Conservation (phyloP, 2,797 vertebrate species). For the Allenopithecus nigroviridis region DNA sequence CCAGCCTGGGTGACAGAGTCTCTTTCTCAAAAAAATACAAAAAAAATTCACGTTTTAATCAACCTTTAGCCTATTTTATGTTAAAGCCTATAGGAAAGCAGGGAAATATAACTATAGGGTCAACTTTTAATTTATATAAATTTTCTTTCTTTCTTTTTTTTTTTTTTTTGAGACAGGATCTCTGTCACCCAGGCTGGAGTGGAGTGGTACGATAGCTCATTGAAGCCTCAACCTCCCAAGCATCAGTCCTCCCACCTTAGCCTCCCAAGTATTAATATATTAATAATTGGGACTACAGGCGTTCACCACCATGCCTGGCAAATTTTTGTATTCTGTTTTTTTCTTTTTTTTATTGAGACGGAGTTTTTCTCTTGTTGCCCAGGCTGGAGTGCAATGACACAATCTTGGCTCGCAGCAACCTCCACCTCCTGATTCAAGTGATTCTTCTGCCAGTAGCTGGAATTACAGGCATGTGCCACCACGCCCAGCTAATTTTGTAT, state of each 20-base stretch:
- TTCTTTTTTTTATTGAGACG: neutral
- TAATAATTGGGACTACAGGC: neutral
- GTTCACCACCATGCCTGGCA: neutral
- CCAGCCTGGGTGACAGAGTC: neutral
- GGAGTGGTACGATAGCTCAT: too few species aligned
- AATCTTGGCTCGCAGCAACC: neutral
- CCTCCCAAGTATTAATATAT: neutral
- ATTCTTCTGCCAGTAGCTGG: neutral
- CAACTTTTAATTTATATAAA: slow-evolving; percentile 23
- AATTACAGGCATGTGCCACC: neutral
- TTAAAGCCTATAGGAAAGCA: slow-evolving; percentile 29
- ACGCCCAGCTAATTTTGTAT: neutral
- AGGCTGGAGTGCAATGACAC: neutral
- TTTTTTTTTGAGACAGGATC: neutral
- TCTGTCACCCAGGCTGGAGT: too few species aligned
- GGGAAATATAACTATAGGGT: neutral
- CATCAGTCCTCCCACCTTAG: neutral
- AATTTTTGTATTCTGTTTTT: neutral
- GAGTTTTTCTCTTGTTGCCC: neutral
- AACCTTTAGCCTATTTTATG: neutral
- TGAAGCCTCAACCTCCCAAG: neutral
- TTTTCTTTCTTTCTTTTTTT: neutral
- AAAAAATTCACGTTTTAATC: neutral
- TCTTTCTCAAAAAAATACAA: neutral
- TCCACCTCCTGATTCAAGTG: neutral